These are phyloP conservation scores for Ornithoptera priamus DNA, from an alignment of 2,888 invertebrate genomes.

Conservation along the genomic window DNA sequence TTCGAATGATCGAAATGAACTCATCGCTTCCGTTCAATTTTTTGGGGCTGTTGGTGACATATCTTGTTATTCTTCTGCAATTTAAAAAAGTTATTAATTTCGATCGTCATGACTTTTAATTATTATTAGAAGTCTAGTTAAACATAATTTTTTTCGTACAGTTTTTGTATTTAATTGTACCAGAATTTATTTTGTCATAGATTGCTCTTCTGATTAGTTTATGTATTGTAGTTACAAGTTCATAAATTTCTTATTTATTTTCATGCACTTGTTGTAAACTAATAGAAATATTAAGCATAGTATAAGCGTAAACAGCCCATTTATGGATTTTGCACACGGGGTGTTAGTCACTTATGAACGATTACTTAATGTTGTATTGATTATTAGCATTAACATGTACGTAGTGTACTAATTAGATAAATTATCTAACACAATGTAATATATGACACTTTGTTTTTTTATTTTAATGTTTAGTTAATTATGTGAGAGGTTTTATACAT, in stretches of 20 bases:
- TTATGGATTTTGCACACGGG: no score
- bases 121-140: background rate
- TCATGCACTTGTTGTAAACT: background rate
- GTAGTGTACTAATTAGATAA: no score
- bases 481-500: no score
- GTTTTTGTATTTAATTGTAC: background rate
- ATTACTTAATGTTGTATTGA: no score
- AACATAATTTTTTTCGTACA: background rate
- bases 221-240: background rate
- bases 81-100: constrained; percentile 55
- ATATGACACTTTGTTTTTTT: no score
- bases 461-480: no score
- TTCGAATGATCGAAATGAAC: constrained; percentile 63
- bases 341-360: no score
- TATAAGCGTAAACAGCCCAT: background rate
- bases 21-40: constrained; percentile 65
- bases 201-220: background rate
- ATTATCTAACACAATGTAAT: no score
- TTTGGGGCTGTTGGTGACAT: constrained; percentile 57
- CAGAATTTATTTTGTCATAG: background rate
- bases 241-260: background rate
- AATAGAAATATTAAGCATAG: background rate
- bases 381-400: no score
- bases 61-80: constrained; percentile 65
- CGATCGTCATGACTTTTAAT: background rate